Conservation (phyloP, 2,888 invertebrate genomes). For the Cheilosia urbana region DNA sequence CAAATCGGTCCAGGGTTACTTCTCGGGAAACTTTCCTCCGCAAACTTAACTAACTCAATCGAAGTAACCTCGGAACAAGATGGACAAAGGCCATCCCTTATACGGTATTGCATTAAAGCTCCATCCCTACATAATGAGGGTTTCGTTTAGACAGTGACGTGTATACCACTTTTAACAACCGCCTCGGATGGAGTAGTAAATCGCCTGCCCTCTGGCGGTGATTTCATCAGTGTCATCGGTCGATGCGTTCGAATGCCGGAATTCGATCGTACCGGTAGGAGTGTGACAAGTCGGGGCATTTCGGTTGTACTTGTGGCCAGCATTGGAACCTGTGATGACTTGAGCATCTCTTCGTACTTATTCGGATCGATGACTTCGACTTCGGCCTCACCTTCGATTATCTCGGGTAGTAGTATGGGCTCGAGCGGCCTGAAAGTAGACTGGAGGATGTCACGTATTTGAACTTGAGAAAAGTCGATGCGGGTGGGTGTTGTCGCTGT, state of each 20-base stretch:
- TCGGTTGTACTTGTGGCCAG: slow-evolving; percentile 80
- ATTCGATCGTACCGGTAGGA: slow-evolving; percentile 92
- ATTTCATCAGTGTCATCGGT: slow-evolving; percentile 81
- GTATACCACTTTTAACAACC: slow-evolving; percentile 81
- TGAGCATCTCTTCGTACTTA: slow-evolving; percentile 83
- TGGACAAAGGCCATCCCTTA: slow-evolving; percentile 50
- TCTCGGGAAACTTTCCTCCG: background rate
- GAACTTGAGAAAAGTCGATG: slow-evolving; percentile 50
- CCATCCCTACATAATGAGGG: background rate
- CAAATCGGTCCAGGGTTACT: slow-evolving; percentile 68
- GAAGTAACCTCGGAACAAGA: slow-evolving; percentile 69
- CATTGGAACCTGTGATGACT: slow-evolving; percentile 80
- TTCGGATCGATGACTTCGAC: slow-evolving; percentile 83
- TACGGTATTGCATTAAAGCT: background rate
- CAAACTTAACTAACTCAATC: slow-evolving; percentile 10
- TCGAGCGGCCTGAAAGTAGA: slow-evolving; percentile 41
- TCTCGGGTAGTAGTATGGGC: slow-evolving; percentile 76
- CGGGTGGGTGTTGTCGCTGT: slow-evolving; percentile 41
- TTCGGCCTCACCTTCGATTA: slow-evolving; percentile 83
- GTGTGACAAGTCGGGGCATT: slow-evolving; percentile 85
- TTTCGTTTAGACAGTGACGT: slow-evolving; percentile 78
- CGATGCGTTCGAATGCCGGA: slow-evolving; percentile 90
- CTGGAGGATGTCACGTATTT: slow-evolving; percentile 18
- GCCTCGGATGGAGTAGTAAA: slow-evolving; percentile 81
- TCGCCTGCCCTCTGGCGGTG: slow-evolving; percentile 78